Evolutionary conservation across 2,113 vertebrate species (phyloP), one percentile per base, ranked within the genome.

Genomic region (Myrmecophaga tridactyla): DNA sequence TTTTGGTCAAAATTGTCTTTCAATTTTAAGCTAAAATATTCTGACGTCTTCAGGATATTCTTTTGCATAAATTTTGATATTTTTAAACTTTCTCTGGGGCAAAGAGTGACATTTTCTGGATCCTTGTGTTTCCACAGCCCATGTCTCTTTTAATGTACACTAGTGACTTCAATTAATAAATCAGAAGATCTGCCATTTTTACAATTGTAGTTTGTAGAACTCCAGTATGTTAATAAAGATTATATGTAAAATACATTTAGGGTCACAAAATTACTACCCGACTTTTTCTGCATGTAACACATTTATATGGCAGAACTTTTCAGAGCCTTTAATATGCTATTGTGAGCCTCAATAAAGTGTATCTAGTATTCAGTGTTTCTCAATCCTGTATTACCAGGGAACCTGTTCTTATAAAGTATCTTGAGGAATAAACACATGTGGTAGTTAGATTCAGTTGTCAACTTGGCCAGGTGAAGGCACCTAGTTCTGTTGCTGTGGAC

Each of bases 1-100:
- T 91, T 95, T 91, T 93, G 73, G 90, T 86, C 73, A 90, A 96
- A 78, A 29, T 72, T 90, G 73, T 80, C 56, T 70, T 93, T 96
- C 86, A 75, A 75, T 95, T 94, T 63, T 25, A 92, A 84, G 34
- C 36, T 89, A 93, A 96, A 90, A 76, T 80, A 69, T 6, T 2
- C 62, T 75, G 51, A 48, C 21, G 62, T 95, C 9, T 92, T 94
- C 93, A 95, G 41, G 60, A 92, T 94, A 92, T 73, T 88, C 53
- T 89, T 94, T 73, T 95, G 36, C 41, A 92, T 73, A 90, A 76
- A 82, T 90, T 94, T 89, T 95, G 41, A 46, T 82, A 58, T 51
- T 36, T 86, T 89, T 53, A 92, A 96, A 89, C 7, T 73, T 92
- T 89, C 56, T 91, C 78, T 39, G 94, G 77, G 46, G 73, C 31